phyloP scores from a whole-genome alignment of 35 echinoderm and acorn worm species.

The Stichopus chloronotus region DNA sequence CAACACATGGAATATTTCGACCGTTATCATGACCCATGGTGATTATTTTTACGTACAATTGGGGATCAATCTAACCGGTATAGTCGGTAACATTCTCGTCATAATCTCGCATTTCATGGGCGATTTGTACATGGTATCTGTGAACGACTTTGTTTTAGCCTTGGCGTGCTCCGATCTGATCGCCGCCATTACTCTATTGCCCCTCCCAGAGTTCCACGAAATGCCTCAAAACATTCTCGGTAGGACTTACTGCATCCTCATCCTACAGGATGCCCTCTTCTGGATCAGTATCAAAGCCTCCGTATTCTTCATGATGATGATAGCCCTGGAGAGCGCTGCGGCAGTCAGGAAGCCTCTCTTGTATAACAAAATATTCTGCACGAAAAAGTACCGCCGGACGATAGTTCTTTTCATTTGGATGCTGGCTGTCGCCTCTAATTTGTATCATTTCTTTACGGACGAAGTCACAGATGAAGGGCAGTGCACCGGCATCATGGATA shows the following conservation, averaged over 20 bases:
- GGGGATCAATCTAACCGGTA: not conserved
- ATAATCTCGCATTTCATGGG: constrained; percentile 47
- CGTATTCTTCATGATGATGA: constrained; percentile 36
- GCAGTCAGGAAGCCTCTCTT: constrained; percentile 29
- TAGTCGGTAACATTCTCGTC: constrained; percentile 43
- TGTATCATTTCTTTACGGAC: constrained; percentile 37
- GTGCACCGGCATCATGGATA: not conserved
- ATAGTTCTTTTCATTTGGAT: not conserved
- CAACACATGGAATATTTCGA: not conserved
- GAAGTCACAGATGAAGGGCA: not conserved
- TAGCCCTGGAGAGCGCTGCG: constrained; percentile 23
- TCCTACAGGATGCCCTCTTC: not conserved
- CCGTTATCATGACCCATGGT: not conserved
- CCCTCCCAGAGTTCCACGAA: not conserved
- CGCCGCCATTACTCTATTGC: constrained; percentile 30
- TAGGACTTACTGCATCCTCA: constrained; percentile 18
- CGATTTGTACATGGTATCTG: constrained; percentile 30
- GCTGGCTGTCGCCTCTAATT: not conserved
- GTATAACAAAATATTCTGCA: constrained; percentile 34
- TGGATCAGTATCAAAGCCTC: constrained; percentile 35
- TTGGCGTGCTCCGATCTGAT: constrained; percentile 14
- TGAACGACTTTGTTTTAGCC: constrained; percentile 40
- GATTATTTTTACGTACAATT: constrained; percentile 7
- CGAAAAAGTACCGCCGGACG: not conserved
- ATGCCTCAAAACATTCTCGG: constrained; percentile 14